phyloP scores from a whole-genome alignment of 2,888 invertebrate species.

The Altica lythri region DNA sequence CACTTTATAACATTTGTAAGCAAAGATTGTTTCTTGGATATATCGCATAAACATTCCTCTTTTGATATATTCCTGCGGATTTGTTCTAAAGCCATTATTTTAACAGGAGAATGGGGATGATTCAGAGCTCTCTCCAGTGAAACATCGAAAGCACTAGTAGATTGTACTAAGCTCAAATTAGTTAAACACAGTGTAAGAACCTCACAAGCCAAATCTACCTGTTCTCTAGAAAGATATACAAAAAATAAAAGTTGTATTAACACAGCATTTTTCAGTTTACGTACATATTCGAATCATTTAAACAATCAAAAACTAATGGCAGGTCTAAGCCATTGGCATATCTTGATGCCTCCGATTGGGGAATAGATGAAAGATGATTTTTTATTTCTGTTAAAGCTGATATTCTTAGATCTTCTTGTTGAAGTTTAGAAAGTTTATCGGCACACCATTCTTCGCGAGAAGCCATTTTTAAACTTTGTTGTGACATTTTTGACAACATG shows the following conservation, averaged over 20 bases:
- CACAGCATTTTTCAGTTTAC: slow-evolving; percentile 46
- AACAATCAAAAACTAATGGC: slow-evolving; percentile 67
- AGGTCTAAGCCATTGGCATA: slow-evolving; percentile 59
- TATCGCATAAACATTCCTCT: slow-evolving; percentile 45
- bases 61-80: slow-evolving; percentile 55
- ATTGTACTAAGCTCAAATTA: slow-evolving; percentile 65
- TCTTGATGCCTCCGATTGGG: slow-evolving; percentile 54
- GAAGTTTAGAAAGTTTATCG: slow-evolving; percentile 57
- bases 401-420: slow-evolving; percentile 56
- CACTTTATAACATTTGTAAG: slow-evolving; percentile 63
- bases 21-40: slow-evolving; percentile 53
- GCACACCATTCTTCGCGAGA: slow-evolving; percentile 59
- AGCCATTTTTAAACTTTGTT: slow-evolving; percentile 46
- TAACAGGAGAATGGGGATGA: slow-evolving; percentile 67
- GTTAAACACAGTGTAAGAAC: slow-evolving; percentile 68
- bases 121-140: slow-evolving; percentile 66
- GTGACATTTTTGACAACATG: slow-evolving; percentile 14
- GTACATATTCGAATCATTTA: slow-evolving; percentile 62
- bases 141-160: slow-evolving; percentile 64
- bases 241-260: slow-evolving; percentile 24
- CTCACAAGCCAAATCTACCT: slow-evolving; percentile 67
- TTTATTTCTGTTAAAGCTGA: slow-evolving; percentile 58
- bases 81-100: slow-evolving; percentile 68
- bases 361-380: slow-evolving; percentile 53
- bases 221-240: slow-evolving; percentile 57